These are phyloP conservation scores for Pionites leucogaster DNA, from an alignment of 2,113 vertebrate genomes.

Conservation along the genomic window DNA sequence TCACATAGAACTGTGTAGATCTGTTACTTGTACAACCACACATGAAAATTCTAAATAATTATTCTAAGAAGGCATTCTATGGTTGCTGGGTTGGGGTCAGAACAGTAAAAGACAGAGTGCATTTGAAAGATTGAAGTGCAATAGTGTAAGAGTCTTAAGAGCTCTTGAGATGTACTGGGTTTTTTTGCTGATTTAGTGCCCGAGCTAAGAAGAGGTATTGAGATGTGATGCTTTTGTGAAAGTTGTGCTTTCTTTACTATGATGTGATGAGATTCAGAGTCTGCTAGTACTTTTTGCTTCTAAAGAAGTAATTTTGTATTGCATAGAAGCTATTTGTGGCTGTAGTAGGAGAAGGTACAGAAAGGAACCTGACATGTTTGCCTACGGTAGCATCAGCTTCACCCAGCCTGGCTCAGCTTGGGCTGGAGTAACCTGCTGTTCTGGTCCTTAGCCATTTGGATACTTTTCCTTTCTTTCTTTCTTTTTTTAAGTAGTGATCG, in stretches of 20 bases:
- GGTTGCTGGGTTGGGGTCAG: not conserved
- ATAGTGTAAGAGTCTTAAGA: not conserved
- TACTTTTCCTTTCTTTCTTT: not conserved
- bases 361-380: not conserved
- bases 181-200: not conserved
- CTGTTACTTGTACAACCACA: not conserved
- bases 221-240: not conserved
- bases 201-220: not conserved
- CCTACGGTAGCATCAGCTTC: not conserved
- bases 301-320: not conserved
- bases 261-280: not conserved
- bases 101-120: not conserved
- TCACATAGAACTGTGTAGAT: not conserved
- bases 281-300: not conserved
- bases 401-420: not conserved
- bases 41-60: not conserved
- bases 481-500: not conserved
- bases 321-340: not conserved
- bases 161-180: not conserved
- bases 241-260: rapidly evolving
- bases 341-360: not conserved
- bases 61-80: not conserved
- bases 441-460: not conserved
- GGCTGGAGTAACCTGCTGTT: not conserved
- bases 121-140: not conserved